phyloP scores from a whole-genome alignment of 2,113 vertebrate genomes.

The Dascyllus trimaculatus region DNA sequence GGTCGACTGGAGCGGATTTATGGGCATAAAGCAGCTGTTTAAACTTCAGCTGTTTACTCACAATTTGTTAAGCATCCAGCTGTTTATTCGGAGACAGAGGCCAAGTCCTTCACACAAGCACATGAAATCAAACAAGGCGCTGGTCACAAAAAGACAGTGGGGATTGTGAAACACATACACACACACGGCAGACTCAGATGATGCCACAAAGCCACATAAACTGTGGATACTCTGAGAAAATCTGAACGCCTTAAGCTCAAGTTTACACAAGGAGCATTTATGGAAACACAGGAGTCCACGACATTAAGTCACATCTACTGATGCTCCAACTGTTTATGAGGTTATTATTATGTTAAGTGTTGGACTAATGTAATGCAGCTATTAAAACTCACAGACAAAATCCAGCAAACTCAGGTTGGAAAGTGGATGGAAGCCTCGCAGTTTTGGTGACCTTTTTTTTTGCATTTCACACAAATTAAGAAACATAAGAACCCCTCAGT shows the following conservation, averaged over 20 bases:
- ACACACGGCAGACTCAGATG: neutral
- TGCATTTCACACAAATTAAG: no score
- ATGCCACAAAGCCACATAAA: neutral
- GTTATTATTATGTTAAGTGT: conserved; percentile 23
- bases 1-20: conserved; percentile 49
- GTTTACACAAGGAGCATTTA: neutral
- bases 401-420: neutral
- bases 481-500: no score
- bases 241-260: neutral
- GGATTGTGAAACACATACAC: conserved; percentile 27
- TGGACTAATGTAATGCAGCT: conserved; percentile 17
- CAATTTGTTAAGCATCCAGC: conserved; percentile 82
- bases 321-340: conserved; percentile 1
- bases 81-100: conserved; percentile 82
- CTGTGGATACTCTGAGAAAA: neutral
- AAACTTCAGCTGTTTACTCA: conserved; percentile 82
- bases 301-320: neutral
- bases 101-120: conserved; percentile 74
- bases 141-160: conserved; percentile 39
- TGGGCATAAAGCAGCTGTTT: conserved; percentile 82
- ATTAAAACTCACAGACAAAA: conserved; percentile 19
- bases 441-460: no score
- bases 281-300: neutral
- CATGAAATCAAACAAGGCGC: conserved; percentile 78
- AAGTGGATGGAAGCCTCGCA: no score